phyloP scores from a whole-genome alignment of 1,140 invertebrate genomes.

The Zaprionus davidi region DNA sequence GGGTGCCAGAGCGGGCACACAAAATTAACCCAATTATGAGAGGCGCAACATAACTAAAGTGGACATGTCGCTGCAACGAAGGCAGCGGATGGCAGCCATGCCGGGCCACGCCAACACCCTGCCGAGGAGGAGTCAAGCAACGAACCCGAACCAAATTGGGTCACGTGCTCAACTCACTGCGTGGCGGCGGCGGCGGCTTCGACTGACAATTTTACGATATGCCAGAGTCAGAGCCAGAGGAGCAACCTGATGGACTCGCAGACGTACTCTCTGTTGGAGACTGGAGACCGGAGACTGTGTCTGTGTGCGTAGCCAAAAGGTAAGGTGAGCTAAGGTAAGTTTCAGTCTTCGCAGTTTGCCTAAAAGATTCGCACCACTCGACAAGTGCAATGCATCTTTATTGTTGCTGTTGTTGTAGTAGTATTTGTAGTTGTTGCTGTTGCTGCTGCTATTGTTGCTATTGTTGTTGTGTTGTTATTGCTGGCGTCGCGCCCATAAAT shows the following conservation, averaged over 20 bases:
- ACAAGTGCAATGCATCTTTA: constrained; percentile 75
- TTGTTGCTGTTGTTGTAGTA: constrained; percentile 33
- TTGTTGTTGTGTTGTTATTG: constrained; percentile 58
- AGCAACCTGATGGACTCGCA: constrained; percentile 30
- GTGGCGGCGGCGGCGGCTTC: constrained; percentile 34
- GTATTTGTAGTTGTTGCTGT: constrained; percentile 31
- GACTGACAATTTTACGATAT: constrained; percentile 69
- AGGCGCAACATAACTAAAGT: constrained; percentile 76
- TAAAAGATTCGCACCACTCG: constrained; percentile 60
- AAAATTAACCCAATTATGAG: constrained; percentile 80
- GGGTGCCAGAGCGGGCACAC: constrained; percentile 27
- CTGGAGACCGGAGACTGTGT: neutral
- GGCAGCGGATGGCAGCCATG: constrained; percentile 21
- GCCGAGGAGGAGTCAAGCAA: constrained; percentile 3
- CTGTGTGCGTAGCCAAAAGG: constrained; percentile 46
- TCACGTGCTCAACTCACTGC: constrained; percentile 61
- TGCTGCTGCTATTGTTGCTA: constrained; percentile 26
- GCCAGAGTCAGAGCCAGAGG: constrained; percentile 18
- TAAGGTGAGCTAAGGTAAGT: constrained; percentile 29
- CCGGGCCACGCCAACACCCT: constrained; percentile 6
- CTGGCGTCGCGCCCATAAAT: constrained; percentile 75
- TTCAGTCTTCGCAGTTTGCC: constrained; percentile 31
- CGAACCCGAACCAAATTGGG: constrained; percentile 65
- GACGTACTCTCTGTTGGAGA: constrained; percentile 17
- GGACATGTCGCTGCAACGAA: constrained; percentile 45